Percentiles rank a stretch among this genome's conserved stretches.
These are phyloP conservation scores for Dendrolimus houi DNA, from an alignment of 2,888 invertebrate species.

Conservation along the genomic window DNA sequence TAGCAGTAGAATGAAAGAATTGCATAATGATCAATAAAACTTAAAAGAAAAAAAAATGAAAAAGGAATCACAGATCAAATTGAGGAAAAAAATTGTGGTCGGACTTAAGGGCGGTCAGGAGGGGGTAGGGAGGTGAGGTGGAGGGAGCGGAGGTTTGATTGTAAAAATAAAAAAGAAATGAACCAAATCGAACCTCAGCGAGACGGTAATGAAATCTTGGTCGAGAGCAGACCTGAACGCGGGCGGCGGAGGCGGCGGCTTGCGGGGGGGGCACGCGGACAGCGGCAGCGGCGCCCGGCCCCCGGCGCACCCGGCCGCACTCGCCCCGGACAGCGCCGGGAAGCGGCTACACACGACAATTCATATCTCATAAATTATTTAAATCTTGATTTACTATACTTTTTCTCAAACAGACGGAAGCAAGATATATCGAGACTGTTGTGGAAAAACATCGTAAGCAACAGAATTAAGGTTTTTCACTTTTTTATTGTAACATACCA, in stretches of 20 bases:
- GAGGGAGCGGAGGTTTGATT: conserved; percentile 1
- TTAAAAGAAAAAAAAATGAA: conserved; percentile 3
- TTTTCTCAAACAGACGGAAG: too few relatives aligned
- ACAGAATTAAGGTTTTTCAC: too few relatives aligned
- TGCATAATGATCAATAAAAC: not conserved
- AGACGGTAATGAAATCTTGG: conserved; percentile 82
- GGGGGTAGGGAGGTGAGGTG: not conserved
- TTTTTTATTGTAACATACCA: too few relatives aligned
- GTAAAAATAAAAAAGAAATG: conserved; percentile 27
- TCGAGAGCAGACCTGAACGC: conserved; percentile 81
- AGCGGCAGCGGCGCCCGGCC: conserved; percentile 33
- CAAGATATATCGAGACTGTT: too few relatives aligned
- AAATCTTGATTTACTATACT: too few relatives aligned
- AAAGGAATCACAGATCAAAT: conserved; percentile 7
- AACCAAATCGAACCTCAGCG: conserved; percentile 79
- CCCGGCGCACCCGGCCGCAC: conserved; percentile 30
- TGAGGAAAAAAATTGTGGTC: not conserved
- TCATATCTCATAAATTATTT: not conserved
- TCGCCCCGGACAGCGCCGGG: conserved; percentile 45
- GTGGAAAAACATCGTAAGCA: too few relatives aligned
- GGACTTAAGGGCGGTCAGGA: not conserved
- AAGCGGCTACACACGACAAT: conserved; percentile 33
- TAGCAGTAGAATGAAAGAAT: too few relatives aligned
- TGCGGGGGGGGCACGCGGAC: conserved; percentile 67
- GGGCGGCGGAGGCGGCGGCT: conserved; percentile 78